These are phyloP conservation scores for Clunio marinus DNA, from an alignment of 2,888 invertebrate species.

Conservation along the genomic window DNA sequence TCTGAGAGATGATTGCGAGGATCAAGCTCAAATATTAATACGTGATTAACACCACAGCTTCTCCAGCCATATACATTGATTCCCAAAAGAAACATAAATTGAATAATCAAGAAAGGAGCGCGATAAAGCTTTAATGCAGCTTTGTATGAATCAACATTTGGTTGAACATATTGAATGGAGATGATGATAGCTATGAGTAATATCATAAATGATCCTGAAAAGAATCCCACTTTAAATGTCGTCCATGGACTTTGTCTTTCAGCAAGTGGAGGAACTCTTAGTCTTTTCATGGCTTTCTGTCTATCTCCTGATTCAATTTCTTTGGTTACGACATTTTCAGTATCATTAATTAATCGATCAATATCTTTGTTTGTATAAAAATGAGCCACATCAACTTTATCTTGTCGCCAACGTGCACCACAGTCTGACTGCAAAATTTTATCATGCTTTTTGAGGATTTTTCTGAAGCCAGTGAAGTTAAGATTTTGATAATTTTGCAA, in stretches of 20 bases:
- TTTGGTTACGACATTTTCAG: constrained; percentile 66
- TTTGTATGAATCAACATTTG: constrained; percentile 56
- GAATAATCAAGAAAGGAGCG: constrained; percentile 70
- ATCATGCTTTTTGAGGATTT: constrained; percentile 87
- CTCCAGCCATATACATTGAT: constrained; percentile 79
- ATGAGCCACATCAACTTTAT: constrained; percentile 74
- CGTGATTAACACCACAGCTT: constrained; percentile 77
- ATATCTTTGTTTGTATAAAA: constrained; percentile 84
- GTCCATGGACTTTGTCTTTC: constrained; percentile 80
- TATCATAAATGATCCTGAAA: constrained; percentile 76
- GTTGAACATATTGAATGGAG: constrained; percentile 56
- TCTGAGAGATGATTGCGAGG: constrained; percentile 72
- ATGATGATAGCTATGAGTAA: constrained; percentile 67
- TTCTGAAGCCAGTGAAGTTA: constrained; percentile 84
- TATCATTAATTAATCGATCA: constrained; percentile 74
- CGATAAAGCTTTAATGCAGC: constrained; percentile 74
- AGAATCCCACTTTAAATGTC: constrained; percentile 79
- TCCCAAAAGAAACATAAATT: constrained; percentile 72
- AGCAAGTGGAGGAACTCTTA: constrained; percentile 79
- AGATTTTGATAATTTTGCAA: constrained; percentile 85
- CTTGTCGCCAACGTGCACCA: constrained; percentile 74
- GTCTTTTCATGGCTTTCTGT: constrained; percentile 79
- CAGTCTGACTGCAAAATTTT: constrained; percentile 66
- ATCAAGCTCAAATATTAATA: constrained; percentile 77
- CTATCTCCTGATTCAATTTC: constrained; percentile 75